These are phyloP conservation scores for Nasonia giraulti DNA, from an alignment of 1,140 invertebrate species.

Conservation along the genomic window DNA sequence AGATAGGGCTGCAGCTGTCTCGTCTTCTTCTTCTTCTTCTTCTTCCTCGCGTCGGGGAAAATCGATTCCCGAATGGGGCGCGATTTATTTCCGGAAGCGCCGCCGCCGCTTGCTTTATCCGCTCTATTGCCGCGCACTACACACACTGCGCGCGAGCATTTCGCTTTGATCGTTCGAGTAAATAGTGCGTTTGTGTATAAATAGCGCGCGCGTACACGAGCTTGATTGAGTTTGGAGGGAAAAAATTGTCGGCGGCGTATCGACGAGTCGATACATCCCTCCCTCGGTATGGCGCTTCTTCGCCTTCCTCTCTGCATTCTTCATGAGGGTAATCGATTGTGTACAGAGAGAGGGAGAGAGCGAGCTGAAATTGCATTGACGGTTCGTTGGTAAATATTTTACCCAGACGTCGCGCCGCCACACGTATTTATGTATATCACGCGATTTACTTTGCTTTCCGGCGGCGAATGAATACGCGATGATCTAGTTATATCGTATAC, in stretches of 20 bases:
- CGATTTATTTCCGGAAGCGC: constrained; percentile 48
- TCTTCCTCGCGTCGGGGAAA: constrained; percentile 25
- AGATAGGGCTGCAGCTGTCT: constrained; percentile 19
- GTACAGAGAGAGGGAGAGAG: too few relatives aligned
- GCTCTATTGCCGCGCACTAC: constrained; percentile 3
- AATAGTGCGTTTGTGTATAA: constrained; percentile 15
- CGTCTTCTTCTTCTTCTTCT: constrained; percentile 40
- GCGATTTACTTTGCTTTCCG: too few relatives aligned
- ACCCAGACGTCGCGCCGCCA: too few relatives aligned
- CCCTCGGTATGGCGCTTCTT: not conserved
- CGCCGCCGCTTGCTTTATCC: constrained; percentile 29
- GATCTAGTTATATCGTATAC: too few relatives aligned
- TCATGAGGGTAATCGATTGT: not conserved
- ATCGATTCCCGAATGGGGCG: constrained; percentile 48
- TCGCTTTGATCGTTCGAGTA: constrained; percentile 27
- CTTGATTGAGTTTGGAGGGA: constrained; percentile 2
- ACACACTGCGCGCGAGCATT: not conserved
- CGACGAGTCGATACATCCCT: constrained; percentile 1
- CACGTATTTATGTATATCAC: too few relatives aligned
- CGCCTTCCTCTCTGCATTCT: constrained; percentile 14
- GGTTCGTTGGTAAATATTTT: too few relatives aligned
- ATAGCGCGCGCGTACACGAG: not conserved
- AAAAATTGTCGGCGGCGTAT: not conserved
- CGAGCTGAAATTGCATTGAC: not conserved
- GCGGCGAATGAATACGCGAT: too few relatives aligned